These are phyloP conservation scores for Calosoma granatense DNA, from an alignment of 1,140 invertebrate genomes.

Conservation along the genomic window DNA sequence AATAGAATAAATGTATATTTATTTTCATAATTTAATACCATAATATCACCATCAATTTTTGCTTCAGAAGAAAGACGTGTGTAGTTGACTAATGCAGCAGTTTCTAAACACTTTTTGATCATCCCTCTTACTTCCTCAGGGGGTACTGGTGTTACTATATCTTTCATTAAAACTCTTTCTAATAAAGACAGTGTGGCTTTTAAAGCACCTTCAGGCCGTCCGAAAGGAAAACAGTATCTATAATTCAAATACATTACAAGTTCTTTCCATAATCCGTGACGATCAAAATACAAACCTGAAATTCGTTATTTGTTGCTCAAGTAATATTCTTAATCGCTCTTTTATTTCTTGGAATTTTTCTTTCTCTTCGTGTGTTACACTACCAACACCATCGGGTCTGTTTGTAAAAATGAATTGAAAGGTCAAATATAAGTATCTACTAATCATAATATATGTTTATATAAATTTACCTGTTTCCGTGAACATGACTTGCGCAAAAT, in stretches of 20 bases:
- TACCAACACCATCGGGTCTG: constrained; percentile 96
- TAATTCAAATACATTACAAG: constrained; percentile 16
- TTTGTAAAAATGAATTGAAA: constrained; percentile 24
- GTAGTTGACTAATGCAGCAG: constrained; percentile 96
- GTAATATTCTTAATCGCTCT: constrained; percentile 79
- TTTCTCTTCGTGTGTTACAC: constrained; percentile 94
- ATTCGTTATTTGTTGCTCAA: constrained; percentile 99
- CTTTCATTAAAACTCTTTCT: constrained; percentile 97
- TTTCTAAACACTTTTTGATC: constrained; percentile 95
- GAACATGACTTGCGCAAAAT: constrained; percentile 97
- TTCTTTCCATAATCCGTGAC: too few species aligned
- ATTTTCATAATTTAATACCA: too few species aligned
- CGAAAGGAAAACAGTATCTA: constrained; percentile 97
- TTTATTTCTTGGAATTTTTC: constrained; percentile 97
- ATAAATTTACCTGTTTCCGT: constrained; percentile 79
- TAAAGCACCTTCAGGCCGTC: constrained; percentile 91
- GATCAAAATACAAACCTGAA: too few species aligned
- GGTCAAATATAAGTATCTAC: neutral
- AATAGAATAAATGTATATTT: constrained; percentile 1
- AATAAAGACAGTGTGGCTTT: constrained; percentile 93
- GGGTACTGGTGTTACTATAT: constrained; percentile 93
- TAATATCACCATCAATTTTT: constrained; percentile 98
- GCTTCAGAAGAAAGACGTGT: constrained; percentile 91
- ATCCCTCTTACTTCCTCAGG: constrained; percentile 91
- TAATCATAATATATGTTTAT: neutral